Evolutionary conservation across 2,888 invertebrate species (phyloP).

Genomic region (Deroplatys truncata): DNA sequence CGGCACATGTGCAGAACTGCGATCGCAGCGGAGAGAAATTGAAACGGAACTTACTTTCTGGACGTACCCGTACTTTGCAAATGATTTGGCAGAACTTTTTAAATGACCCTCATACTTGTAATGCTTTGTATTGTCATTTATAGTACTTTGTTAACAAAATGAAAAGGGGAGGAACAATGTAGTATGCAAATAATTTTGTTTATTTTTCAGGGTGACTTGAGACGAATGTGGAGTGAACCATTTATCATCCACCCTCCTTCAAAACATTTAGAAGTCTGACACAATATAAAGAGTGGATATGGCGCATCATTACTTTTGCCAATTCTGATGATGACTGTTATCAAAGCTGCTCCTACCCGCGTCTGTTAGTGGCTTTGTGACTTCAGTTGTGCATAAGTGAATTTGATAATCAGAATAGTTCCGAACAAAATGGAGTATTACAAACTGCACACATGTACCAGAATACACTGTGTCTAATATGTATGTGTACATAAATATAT

Average conservation of each 20-base stretch:
- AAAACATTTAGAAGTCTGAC: slow-evolving; percentile 79
- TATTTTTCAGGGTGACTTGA: slow-evolving; percentile 76
- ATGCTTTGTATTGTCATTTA: no score
- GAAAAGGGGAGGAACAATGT: slow-evolving; percentile 8
- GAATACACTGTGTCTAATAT: neutral
- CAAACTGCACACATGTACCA: neutral
- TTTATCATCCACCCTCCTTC: slow-evolving; percentile 79
- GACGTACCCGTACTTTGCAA: no score
- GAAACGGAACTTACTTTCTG: no score
- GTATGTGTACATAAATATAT: neutral
- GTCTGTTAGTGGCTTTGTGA: neutral
- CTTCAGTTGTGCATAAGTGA: neutral
- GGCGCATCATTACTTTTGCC: neutral
- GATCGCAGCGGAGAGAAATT: no score
- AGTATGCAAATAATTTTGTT: slow-evolving; percentile 34
- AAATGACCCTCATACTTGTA: no score
- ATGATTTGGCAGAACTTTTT: no score
- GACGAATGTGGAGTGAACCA: slow-evolving; percentile 97
- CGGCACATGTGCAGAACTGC: no score
- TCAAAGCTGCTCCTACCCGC: neutral
- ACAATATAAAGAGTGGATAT: slow-evolving; percentile 24
- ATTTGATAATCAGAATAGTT: neutral
- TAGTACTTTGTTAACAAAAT: no score
- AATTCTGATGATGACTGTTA: neutral
- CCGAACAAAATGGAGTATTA: neutral